Percentiles rank a stretch among this genome's conserved stretches.
These are phyloP conservation scores for Chinchilla lanigera DNA, from an alignment of 2,113 vertebrate genomes.

Conservation along the genomic window DNA sequence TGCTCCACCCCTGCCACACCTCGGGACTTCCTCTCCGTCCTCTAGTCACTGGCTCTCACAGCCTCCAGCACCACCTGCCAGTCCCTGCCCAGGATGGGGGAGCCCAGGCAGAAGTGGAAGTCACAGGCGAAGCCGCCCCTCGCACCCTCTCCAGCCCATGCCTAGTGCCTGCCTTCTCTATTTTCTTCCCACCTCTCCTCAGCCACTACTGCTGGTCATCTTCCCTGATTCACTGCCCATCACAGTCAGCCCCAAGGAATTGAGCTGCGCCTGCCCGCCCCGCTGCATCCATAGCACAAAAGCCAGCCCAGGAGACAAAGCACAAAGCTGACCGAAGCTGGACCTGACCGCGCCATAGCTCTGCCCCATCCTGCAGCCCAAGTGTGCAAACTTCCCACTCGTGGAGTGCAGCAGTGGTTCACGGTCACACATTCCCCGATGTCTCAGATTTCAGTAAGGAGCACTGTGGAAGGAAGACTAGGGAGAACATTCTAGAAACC, in stretches of 20 bases:
- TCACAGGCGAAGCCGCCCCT: neutral
- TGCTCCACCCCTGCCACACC: neutral
- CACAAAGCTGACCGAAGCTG: neutral
- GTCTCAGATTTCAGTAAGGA: neutral
- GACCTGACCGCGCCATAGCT: neutral
- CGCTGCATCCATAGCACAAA: neutral
- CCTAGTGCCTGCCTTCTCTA: neutral
- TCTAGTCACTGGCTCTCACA: neutral
- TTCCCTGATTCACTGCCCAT: neutral
- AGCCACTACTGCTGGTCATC: neutral
- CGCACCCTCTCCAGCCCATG: rapidly evolving
- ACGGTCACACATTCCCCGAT: neutral
- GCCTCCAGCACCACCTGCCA: neutral
- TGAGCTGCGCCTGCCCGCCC: neutral
- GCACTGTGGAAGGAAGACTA: neutral
- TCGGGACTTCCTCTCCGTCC: neutral
- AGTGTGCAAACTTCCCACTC: neutral
- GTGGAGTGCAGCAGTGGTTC: neutral
- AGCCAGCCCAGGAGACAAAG: neutral
- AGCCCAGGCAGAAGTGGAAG: neutral
- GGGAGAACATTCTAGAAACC: conserved; percentile 1
- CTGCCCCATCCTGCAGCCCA: conserved; percentile 35
- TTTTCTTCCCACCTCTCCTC: neutral
- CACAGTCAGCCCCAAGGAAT: neutral
- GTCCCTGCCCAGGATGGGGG: neutral